These are phyloP conservation scores for Naso thynnoides DNA, from an alignment of 2,797 vertebrate genomes.

Conservation along the genomic window DNA sequence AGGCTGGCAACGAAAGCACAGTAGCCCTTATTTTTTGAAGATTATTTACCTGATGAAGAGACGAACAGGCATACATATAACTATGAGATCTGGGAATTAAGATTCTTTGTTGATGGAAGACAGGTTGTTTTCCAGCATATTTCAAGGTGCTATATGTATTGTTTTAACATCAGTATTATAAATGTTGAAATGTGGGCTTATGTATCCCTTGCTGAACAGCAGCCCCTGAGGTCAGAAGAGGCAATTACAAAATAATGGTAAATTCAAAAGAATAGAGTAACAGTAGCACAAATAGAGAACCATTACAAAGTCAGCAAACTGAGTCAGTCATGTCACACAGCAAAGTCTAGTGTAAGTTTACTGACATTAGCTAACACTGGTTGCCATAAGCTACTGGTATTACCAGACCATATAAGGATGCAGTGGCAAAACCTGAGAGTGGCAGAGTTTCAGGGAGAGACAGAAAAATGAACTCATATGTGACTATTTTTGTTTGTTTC, in stretches of 20 bases:
- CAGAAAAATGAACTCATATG: too few relatives aligned
- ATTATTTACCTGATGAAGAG: neutral
- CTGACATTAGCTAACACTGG: neutral
- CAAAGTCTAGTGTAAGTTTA: too few relatives aligned
- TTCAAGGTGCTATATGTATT: constrained; percentile 46
- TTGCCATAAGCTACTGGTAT: too few relatives aligned
- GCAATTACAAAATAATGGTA: neutral
- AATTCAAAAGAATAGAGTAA: neutral
- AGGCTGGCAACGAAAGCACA: constrained; percentile 32
- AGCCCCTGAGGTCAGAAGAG: neutral
- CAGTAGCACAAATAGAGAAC: neutral
- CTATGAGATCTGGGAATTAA: neutral
- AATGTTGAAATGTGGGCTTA: neutral
- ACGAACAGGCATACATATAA: neutral
- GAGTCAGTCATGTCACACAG: neutral
- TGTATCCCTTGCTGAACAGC: neutral
- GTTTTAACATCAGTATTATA: constrained; percentile 19
- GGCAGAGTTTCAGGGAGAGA: too few relatives aligned
- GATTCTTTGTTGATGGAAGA: neutral
- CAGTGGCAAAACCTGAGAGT: too few relatives aligned
- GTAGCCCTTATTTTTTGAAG: constrained; percentile 6
- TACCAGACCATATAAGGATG: too few relatives aligned
- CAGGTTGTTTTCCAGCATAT: constrained; percentile 15
- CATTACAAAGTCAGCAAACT: neutral
- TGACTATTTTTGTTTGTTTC: neutral